phyloP scores from a whole-genome alignment of 2,888 invertebrate species.

The Idaea aversata region DNA sequence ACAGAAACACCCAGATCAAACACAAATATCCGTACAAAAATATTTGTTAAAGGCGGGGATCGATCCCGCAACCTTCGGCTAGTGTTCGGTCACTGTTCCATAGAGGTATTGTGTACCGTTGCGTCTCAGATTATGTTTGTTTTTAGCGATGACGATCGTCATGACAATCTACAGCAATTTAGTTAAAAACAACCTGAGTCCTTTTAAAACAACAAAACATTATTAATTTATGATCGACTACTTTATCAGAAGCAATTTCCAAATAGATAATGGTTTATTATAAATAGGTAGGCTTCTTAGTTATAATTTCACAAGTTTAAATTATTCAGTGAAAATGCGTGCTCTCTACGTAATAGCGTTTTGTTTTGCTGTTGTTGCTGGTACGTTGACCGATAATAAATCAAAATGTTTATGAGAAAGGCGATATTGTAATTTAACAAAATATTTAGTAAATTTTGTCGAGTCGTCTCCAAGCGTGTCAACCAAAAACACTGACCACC shows the following conservation, averaged over 20 bases:
- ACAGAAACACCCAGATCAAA: too few species aligned
- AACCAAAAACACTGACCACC: too few species aligned
- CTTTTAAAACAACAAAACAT: slow-evolving; percentile 5
- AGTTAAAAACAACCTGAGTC: not conserved
- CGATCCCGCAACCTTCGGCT: too few species aligned
- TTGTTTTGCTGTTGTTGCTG: slow-evolving; percentile 22
- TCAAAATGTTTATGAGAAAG: slow-evolving; percentile 4
- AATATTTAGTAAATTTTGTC: too few species aligned
- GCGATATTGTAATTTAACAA: too few species aligned
- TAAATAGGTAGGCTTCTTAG: not conserved
- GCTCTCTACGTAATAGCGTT: slow-evolving; percentile 20
- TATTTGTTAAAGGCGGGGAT: too few species aligned
- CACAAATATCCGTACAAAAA: too few species aligned
- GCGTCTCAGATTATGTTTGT: too few species aligned
- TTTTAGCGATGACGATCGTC: too few species aligned
- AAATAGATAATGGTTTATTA: not conserved
- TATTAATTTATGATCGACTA: slow-evolving; percentile 6
- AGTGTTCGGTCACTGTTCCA: too few species aligned
- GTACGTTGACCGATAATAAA: slow-evolving; percentile 15
- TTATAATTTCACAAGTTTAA: slow-evolving; percentile 10
- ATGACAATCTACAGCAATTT: not conserved
- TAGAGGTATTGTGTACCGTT: too few species aligned
- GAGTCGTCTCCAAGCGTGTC: too few species aligned
- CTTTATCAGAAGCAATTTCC: not conserved
- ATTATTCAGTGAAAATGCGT: slow-evolving; percentile 25